Evolutionary conservation across 2,888 invertebrate species (phyloP).

Genomic region (Congeria kusceri): DNA sequence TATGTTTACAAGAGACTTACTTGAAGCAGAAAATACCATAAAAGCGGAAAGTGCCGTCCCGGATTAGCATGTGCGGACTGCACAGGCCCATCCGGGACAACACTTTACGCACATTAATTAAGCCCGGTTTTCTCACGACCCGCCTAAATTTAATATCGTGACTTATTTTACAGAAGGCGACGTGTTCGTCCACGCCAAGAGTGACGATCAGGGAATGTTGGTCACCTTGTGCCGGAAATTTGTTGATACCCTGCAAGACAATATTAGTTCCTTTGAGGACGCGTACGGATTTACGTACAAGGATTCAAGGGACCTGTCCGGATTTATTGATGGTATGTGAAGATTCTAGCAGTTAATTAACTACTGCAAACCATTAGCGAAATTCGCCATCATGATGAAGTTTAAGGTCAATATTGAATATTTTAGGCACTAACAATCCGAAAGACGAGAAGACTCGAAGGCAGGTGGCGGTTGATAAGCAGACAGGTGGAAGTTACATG

Average conservation of each 20-base stretch:
- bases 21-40: too few relatives aligned
- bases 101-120: too few relatives aligned
- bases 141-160: too few relatives aligned
- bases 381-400: too few relatives aligned
- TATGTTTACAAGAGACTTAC: too few relatives aligned
- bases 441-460: background rate
- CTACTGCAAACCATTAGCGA: too few relatives aligned
- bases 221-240: background rate
- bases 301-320: background rate
- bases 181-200: constrained; percentile 3
- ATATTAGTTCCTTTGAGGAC: background rate
- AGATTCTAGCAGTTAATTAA: too few relatives aligned
- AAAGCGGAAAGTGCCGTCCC: too few relatives aligned
- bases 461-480: background rate
- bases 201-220: background rate
- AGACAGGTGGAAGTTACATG: background rate
- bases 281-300: constrained; percentile 1
- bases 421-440: background rate
- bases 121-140: too few relatives aligned
- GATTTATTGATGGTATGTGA: background rate
- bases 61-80: too few relatives aligned
- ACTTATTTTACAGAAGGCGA: background rate
- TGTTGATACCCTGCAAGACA: background rate
- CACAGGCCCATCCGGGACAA: too few relatives aligned
- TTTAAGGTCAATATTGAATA: too few relatives aligned